Conservation (phyloP, 2,797 vertebrate genomes). For the Gouania willdenowi region DNA sequence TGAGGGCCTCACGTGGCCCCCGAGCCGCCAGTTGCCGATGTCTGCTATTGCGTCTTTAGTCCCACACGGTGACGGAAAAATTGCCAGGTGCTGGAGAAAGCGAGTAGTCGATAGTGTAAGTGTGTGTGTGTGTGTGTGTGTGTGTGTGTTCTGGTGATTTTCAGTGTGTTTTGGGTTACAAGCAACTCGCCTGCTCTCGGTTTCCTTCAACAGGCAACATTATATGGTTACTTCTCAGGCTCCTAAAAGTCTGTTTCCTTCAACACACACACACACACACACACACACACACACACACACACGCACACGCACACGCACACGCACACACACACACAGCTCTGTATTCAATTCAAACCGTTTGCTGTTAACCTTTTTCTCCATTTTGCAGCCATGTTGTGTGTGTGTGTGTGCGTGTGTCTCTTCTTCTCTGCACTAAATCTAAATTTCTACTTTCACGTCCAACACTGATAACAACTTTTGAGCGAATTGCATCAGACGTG, state of each 20-base stretch:
- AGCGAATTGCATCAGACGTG: conserved; percentile 15
- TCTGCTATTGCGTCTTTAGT: too few species aligned
- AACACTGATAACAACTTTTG: conserved; percentile 6
- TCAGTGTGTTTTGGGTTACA: conserved; percentile 51
- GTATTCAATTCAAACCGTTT: conserved; percentile 39
- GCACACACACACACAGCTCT: conserved; percentile 11
- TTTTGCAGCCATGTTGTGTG: neutral
- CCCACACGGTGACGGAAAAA: too few species aligned
- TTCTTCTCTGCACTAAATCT: conserved; percentile 24
- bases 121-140: neutral
- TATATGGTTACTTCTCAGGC: conserved; percentile 42
- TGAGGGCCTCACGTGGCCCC: too few species aligned
- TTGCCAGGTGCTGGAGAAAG: conserved; percentile 27
- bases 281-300: conserved; percentile 11
- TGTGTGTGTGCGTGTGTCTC: too few species aligned
- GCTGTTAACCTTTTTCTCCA: neutral
- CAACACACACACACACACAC: conserved; percentile 17
- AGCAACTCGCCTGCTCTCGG: conserved; percentile 8
- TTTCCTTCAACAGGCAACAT: conserved; percentile 49
- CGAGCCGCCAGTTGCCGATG: too few species aligned
- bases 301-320: conserved; percentile 8
- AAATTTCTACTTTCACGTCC: conserved; percentile 9
- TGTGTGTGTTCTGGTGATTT: conserved; percentile 8
- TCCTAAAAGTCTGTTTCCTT: conserved; percentile 52
- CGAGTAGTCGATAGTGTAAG: conserved; percentile 32